These are phyloP conservation scores for Drosophila azteca DNA, from an alignment of 1,140 invertebrate species.

Conservation along the genomic window DNA sequence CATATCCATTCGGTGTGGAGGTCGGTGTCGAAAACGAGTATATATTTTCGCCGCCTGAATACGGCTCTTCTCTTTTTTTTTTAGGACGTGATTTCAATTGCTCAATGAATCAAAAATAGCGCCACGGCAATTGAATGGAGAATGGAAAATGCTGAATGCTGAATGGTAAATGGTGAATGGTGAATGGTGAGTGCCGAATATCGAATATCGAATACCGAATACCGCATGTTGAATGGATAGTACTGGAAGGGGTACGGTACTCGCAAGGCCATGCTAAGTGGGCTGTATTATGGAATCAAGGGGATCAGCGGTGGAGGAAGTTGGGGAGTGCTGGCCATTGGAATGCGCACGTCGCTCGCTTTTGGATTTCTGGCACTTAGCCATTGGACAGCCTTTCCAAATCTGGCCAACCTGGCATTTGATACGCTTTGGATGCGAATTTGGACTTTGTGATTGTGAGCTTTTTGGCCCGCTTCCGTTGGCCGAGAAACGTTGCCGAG, in stretches of 20 bases:
- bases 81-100: slow-evolving; percentile 65
- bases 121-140: slow-evolving; percentile 55
- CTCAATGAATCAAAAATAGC: slow-evolving; percentile 74
- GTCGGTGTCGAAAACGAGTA: not conserved
- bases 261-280: no score
- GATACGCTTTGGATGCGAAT: slow-evolving; percentile 44
- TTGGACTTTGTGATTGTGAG: slow-evolving; percentile 12
- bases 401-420: slow-evolving; percentile 50
- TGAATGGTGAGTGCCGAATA: not conserved
- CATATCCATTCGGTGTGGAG: slow-evolving; percentile 12
- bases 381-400: slow-evolving; percentile 39
- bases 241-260: no score
- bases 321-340: slow-evolving; percentile 20
- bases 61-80: not conserved
- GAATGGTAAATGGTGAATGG: slow-evolving; percentile 2
- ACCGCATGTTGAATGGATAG: not conserved
- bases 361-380: slow-evolving; percentile 43
- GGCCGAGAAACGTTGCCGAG: slow-evolving; percentile 18
- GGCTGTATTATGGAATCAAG: no score
- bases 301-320: not conserved
- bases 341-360: slow-evolving; percentile 44
- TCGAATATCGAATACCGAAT: not conserved
- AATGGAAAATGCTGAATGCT: slow-evolving; percentile 9
- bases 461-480: slow-evolving; percentile 10
- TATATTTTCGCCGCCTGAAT: slow-evolving; percentile 18